These are phyloP conservation scores for Limosa lapponica DNA, from an alignment of 2,797 vertebrate genomes.

Conservation along the genomic window DNA sequence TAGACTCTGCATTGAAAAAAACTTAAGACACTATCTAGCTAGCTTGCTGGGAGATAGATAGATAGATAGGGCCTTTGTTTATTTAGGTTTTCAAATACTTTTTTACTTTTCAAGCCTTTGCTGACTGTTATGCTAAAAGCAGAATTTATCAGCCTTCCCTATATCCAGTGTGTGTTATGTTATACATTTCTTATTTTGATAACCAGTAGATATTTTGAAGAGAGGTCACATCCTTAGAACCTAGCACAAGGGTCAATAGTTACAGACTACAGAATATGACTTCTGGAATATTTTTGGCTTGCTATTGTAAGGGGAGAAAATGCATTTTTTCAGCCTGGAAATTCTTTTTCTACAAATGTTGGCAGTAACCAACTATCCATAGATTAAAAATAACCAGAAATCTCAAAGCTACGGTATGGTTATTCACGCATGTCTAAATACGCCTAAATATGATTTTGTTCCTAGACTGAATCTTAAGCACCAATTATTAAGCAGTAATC, in stretches of 20 bases:
- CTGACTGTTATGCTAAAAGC: neutral
- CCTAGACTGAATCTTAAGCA: neutral
- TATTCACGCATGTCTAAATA: neutral
- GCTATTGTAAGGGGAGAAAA: neutral
- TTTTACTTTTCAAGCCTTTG: neutral
- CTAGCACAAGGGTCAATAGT: neutral
- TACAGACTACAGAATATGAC: neutral
- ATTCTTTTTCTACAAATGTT: neutral
- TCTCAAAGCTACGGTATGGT: fast-evolving
- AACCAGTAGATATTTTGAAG: neutral
- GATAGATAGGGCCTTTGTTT: neutral
- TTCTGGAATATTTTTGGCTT: neutral
- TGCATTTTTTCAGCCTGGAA: neutral
- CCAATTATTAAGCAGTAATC: neutral
- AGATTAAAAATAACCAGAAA: neutral
- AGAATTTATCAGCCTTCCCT: neutral
- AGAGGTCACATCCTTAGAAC: neutral
- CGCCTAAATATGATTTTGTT: neutral
- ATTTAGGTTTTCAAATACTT: neutral
- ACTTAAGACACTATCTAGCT: neutral
- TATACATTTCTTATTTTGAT: neutral
- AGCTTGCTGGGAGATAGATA: neutral
- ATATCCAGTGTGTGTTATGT: neutral
- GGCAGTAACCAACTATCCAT: neutral
- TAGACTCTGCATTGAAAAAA: neutral